These are phyloP conservation scores for Branchellion lobata DNA, from an alignment of 2,888 invertebrate genomes.

Conservation along the genomic window DNA sequence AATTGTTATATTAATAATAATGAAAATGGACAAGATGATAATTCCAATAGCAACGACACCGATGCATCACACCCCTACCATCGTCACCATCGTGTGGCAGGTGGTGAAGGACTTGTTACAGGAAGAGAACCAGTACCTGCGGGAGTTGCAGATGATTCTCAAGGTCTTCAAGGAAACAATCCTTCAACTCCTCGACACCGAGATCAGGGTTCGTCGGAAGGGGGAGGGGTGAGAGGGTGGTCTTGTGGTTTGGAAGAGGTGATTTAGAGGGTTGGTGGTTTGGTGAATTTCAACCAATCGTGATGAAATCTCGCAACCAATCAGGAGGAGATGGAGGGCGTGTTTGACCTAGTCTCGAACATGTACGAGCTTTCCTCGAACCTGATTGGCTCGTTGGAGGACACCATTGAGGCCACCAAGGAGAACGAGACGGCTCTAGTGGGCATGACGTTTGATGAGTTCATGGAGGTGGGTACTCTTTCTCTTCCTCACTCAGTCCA, in stretches of 20 bases:
- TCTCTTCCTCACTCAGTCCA: too few species aligned
- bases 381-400: conserved; percentile 87
- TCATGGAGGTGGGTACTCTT: conserved; percentile 63
- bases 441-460: conserved; percentile 83
- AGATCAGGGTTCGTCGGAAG: background rate
- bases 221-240: background rate
- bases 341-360: conserved; percentile 94
- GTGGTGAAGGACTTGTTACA: conserved; percentile 90
- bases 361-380: conserved; percentile 92
- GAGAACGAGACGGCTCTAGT: conserved; percentile 86
- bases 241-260: too few species aligned
- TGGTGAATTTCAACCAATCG: too few species aligned
- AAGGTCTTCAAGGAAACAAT: conserved; percentile 73
- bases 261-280: too few species aligned
- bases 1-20: too few species aligned
- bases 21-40: too few species aligned
- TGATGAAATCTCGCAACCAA: too few species aligned
- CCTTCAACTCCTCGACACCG: background rate
- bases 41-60: too few species aligned
- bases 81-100: too few species aligned
- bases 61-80: too few species aligned
- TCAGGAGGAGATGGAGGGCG: conserved; percentile 74
- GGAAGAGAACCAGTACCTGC: conserved; percentile 88
- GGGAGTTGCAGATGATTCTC: conserved; percentile 92
- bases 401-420: conserved; percentile 93